Base-by-base conservation (phyloP, 2,113 vertebrate species). In the Bubo blakistoni region DNA sequence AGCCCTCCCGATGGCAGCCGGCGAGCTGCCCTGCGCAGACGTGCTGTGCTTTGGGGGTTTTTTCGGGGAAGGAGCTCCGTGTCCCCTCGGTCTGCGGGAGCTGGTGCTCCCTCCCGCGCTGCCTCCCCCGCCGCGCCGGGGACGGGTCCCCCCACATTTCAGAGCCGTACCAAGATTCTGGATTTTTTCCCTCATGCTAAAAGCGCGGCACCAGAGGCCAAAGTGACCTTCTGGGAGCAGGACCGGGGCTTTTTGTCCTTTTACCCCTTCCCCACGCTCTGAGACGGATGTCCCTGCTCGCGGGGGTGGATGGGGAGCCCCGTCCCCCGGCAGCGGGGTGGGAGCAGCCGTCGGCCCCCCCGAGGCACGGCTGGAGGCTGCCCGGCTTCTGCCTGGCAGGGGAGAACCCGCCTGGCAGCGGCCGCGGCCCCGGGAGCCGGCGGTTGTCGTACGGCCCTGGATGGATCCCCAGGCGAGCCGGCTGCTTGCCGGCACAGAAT, bases 81-180 rank as follows among this genome's bases (percentile, higher is more conserved):
- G 17, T 29, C 18, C 49, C 36, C 61, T 54, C 1, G 4, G 13
- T 44, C 61, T 17, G 38, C 1, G 18, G 38, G 38, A n/a, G 27
- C 58, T 9, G n/a, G 9, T 26, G 80, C 30, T 34, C 34, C 52
- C 79, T 29, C 32, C 34, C 4, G 24, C 2, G 9, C 47, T 73
- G 47, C 20, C 20, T 27, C 9, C 32, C 57, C 44, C 6, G 11
- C 21, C 2, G 1, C 1, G 9, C 27, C 0, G 6, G 51, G 34
- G 10, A 10, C 1, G 5, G 25, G 25, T 13, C 7, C 34, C 58
- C 27, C 67, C 10, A 4, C 36, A 4, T 22, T 38, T 8, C 24
- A 22, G 54, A 76, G 78, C 46, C 6, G 1, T 25, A 13, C 36
- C 30, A 10, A 44, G 21, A 16, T 62, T 67, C 36, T 20, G 6